Conservation (phyloP, 2,797 vertebrate genomes). For the Microcaecilia unicolor region DNA sequence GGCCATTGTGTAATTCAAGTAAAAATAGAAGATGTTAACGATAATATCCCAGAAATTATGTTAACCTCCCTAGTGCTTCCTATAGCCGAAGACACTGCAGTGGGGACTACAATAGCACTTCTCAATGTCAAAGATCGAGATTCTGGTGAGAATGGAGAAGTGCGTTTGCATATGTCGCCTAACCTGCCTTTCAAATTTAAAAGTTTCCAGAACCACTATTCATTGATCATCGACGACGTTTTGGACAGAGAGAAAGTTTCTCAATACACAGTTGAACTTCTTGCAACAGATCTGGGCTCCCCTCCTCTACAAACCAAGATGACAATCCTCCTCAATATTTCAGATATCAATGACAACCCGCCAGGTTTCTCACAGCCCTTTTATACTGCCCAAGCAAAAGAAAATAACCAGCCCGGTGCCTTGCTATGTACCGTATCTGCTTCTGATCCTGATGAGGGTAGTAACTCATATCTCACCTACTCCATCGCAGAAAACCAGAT, state of each 20-base stretch:
- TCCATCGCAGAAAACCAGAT: constrained; percentile 23
- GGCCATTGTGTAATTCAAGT: constrained; percentile 38
- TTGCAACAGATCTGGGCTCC: constrained; percentile 45
- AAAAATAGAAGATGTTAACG: constrained; percentile 47
- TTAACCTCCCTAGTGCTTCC: constrained; percentile 47
- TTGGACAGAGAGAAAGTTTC: constrained; percentile 44
- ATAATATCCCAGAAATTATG: constrained; percentile 52
- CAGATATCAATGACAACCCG: constrained; percentile 51
- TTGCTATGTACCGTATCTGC: constrained; percentile 60
- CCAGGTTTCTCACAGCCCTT: constrained; percentile 34
- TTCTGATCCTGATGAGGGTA: constrained; percentile 44
- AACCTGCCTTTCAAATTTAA: constrained; percentile 39
- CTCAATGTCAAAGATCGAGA: constrained; percentile 50
- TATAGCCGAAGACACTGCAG: constrained; percentile 41
- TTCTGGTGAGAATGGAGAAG: constrained; percentile 46
- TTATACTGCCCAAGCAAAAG: constrained; percentile 40
- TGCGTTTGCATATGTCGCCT: constrained; percentile 23
- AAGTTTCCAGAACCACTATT: constrained; percentile 40
- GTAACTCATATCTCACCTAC: constrained; percentile 45
- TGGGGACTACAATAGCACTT: constrained; percentile 46
- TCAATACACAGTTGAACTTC: constrained; percentile 41
- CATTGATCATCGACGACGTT: constrained; percentile 36
- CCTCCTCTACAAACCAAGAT: constrained; percentile 30
- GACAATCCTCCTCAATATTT: constrained; percentile 30
- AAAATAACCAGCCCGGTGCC: constrained; percentile 56